Evolutionary conservation across 2,797 vertebrate species (phyloP).

Genomic region (Pseudochaenichthys georgianus): DNA sequence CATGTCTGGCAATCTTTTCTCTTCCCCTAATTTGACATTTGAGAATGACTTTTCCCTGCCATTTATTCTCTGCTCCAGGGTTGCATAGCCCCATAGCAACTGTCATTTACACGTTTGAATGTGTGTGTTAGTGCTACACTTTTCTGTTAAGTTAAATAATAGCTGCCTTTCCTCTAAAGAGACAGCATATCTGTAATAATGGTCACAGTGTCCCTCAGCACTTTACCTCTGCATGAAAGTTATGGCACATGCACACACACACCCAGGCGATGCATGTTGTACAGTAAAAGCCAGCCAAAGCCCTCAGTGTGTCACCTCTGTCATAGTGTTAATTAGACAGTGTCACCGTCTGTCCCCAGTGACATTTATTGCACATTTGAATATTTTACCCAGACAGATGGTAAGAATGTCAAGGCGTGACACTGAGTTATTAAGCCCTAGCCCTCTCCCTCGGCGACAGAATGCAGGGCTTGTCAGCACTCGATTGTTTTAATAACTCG

Average conservation of each 20-base stretch:
- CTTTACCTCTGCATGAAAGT: slow-evolving; percentile 57
- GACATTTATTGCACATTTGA: slow-evolving; percentile 90
- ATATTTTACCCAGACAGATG: slow-evolving; percentile 90
- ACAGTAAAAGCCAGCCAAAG: slow-evolving; percentile 77
- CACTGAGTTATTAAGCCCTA: slow-evolving; percentile 89
- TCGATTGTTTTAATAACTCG: slow-evolving; percentile 86
- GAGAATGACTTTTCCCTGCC: slow-evolving; percentile 78
- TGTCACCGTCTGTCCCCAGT: slow-evolving; percentile 85
- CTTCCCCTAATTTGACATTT: slow-evolving; percentile 80
- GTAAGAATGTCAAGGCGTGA: slow-evolving; percentile 89
- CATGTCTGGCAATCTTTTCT: slow-evolving; percentile 50
- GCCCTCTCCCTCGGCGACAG: slow-evolving; percentile 80
- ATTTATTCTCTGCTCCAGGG: slow-evolving; percentile 80
- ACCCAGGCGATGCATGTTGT: slow-evolving; percentile 51
- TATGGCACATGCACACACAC: slow-evolving; percentile 18
- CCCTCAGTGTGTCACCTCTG: slow-evolving; percentile 85
- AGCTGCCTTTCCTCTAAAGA: slow-evolving; percentile 62
- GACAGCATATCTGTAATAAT: slow-evolving; percentile 48
- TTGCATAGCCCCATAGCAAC: slow-evolving; percentile 72
- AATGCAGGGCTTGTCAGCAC: slow-evolving; percentile 82
- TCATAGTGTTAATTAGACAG: slow-evolving; percentile 88
- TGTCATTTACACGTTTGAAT: slow-evolving; percentile 80
- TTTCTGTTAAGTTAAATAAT: slow-evolving; percentile 69
- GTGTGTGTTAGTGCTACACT: slow-evolving; percentile 52
- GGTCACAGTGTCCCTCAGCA: slow-evolving; percentile 45